Conservation (phyloP, 92 coral and sea anemone species). For the Actinostola sp. region DNA sequence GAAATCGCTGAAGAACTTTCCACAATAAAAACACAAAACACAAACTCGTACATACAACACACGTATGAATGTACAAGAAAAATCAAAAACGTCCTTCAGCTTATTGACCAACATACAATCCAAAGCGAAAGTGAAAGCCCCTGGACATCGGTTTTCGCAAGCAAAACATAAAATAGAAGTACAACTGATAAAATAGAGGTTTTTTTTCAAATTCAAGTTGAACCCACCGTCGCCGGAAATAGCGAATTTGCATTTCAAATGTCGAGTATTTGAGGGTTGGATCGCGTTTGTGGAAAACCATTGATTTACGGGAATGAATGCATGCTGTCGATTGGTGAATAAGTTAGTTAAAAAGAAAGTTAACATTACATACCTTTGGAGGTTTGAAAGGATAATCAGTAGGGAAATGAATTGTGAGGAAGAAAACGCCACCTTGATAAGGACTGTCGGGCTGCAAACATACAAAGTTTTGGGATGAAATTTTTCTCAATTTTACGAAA, state of each 20-base stretch:
- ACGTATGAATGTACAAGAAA: background rate
- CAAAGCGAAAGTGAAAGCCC: conserved; percentile 6
- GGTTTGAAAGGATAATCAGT: conserved; percentile 99
- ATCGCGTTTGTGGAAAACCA: background rate
- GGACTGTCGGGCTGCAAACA: conserved; percentile 91
- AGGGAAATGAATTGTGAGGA: conserved; percentile 98
- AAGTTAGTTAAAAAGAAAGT: conserved; percentile 10
- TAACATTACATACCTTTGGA: conserved; percentile 84
- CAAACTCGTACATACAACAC: background rate
- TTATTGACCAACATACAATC: background rate
- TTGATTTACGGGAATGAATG: background rate
- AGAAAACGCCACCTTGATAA: conserved; percentile 98
- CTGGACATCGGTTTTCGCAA: background rate
- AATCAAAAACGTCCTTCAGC: background rate
- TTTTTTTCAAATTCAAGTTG: background rate
- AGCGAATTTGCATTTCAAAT: background rate
- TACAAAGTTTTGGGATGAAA: conserved; percentile 13
- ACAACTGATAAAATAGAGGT: background rate
- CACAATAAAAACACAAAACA: background rate
- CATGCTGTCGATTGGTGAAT: background rate
- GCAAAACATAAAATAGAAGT: background rate
- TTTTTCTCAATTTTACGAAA: background rate
- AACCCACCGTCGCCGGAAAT: conserved; percentile 1
- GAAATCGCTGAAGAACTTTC: background rate
- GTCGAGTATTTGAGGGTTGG: background rate